These are phyloP conservation scores for Lymantria dispar DNA, from an alignment of 2,888 invertebrate genomes.

Conservation along the genomic window DNA sequence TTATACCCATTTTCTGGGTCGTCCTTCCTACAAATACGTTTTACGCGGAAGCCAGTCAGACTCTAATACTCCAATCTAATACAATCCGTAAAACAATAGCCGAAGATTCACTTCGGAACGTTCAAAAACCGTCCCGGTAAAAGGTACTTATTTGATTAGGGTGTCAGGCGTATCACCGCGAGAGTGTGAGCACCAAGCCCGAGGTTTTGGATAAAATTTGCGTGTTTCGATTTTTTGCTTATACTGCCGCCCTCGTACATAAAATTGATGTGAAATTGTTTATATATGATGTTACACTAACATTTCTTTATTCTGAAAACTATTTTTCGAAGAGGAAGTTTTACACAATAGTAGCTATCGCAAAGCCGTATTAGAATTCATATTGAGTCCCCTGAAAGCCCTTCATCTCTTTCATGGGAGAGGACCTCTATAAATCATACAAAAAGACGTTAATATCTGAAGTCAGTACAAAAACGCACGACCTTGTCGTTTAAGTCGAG, in stretches of 20 bases:
- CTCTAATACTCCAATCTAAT: slow-evolving; percentile 36
- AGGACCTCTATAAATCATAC: slow-evolving; percentile 70
- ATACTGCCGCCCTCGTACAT: slow-evolving; percentile 42
- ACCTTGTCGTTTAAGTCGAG: slow-evolving; percentile 44
- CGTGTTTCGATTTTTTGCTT: slow-evolving; percentile 75
- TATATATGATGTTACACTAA: slow-evolving; percentile 25
- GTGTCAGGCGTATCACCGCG: slow-evolving; percentile 81
- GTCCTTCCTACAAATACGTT: slow-evolving; percentile 83
- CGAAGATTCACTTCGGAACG: slow-evolving; percentile 41
- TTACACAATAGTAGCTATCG: slow-evolving; percentile 46
- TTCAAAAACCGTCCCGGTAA: slow-evolving; percentile 57
- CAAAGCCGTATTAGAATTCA: slow-evolving; percentile 67
- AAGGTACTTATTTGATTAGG: slow-evolving; percentile 83
- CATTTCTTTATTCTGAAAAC: slow-evolving; percentile 18
- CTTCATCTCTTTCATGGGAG: slow-evolving; percentile 66
- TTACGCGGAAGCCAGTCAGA: slow-evolving; percentile 80
- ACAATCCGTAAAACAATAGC: slow-evolving; percentile 40
- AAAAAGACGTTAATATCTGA: slow-evolving; percentile 65
- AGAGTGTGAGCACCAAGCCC: slow-evolving; percentile 74
- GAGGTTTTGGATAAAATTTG: slow-evolving; percentile 80
- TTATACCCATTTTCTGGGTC: slow-evolving; percentile 83
- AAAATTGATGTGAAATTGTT: slow-evolving; percentile 56
- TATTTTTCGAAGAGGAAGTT: slow-evolving; percentile 17
- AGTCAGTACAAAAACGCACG: slow-evolving; percentile 56
- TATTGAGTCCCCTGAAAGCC: slow-evolving; percentile 62